These are phyloP conservation scores for Datnioides undecimradiatus DNA, from an alignment of 2,113 vertebrate genomes.

Conservation along the genomic window DNA sequence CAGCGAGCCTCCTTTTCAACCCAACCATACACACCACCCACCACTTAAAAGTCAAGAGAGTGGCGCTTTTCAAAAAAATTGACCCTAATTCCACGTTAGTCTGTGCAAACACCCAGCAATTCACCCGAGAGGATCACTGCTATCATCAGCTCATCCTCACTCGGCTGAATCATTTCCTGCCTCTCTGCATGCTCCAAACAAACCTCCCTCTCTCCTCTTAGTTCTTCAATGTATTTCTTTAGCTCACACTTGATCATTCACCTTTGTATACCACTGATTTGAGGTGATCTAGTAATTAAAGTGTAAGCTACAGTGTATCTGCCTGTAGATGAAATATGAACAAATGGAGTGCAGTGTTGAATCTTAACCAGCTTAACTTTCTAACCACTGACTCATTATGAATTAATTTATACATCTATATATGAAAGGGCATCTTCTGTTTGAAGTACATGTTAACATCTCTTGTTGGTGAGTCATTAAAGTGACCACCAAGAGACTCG, in stretches of 20 bases:
- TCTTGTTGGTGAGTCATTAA: too few relatives aligned
- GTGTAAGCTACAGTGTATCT: neutral
- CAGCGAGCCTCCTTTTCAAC: neutral
- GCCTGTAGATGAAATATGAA: neutral
- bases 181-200: neutral
- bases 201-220: neutral
- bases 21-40: neutral
- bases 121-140: constrained; percentile 1
- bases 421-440: too few relatives aligned
- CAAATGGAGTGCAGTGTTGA: neutral
- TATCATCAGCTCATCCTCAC: constrained; percentile 18
- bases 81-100: neutral
- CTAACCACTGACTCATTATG: too few relatives aligned
- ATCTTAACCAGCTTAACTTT: too few relatives aligned
- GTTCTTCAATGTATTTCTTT: neutral
- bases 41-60: constrained; percentile 9
- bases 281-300: neutral
- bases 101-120: constrained; percentile 7
- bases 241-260: neutral
- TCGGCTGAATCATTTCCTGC: constrained; percentile 3
- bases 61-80: neutral
- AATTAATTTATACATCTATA: too few relatives aligned
- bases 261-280: neutral
- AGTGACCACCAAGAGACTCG: neutral
- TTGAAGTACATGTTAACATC: too few relatives aligned